A percentile compares a stretch with the other conserved stretches of the same genome.
Conservation (phyloP, 2,797 vertebrate species). For the Epinephelus malabaricus region DNA sequence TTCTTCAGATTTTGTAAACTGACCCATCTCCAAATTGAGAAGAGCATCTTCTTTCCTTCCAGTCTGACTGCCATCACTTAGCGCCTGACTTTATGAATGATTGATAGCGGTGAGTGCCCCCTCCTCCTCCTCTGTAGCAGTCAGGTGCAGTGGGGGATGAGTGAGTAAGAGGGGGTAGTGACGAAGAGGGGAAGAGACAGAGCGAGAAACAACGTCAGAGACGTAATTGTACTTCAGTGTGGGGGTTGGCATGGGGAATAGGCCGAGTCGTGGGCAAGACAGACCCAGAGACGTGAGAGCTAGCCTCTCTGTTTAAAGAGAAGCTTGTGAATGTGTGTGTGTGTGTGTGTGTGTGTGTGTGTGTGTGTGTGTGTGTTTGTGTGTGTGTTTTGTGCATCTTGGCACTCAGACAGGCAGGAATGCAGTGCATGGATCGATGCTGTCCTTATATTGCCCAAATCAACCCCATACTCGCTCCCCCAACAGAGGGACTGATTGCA, state of each 20-base stretch:
- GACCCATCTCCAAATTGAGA: conserved; percentile 31
- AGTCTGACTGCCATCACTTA: conserved; percentile 50
- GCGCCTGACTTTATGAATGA: conserved; percentile 63
- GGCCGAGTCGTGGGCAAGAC: conserved; percentile 32
- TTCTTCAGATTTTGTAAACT: conserved; percentile 39
- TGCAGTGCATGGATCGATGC: conserved; percentile 56
- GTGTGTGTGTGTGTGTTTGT: conserved; percentile 9
- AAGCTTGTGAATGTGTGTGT: conserved; percentile 18
- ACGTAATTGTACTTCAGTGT: conserved; percentile 16
- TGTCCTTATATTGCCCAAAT: conserved; percentile 62
- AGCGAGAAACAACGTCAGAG: conserved; percentile 30
- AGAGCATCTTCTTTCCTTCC: conserved; percentile 27
- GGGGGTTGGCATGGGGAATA: conserved; percentile 16
- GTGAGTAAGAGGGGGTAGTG: conserved; percentile 25
- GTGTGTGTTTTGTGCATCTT: conserved; percentile 21
- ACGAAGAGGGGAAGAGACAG: conserved; percentile 25
- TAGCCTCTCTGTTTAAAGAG: conserved; percentile 59
- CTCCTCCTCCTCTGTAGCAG: conserved; percentile 22
- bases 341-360: conserved; percentile 16
- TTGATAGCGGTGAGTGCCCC: conserved; percentile 51
- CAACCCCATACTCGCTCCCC: conserved; percentile 11
- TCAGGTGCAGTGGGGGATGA: conserved; percentile 33
- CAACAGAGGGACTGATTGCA: conserved; percentile 48
- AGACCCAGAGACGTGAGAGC: conserved; percentile 33
- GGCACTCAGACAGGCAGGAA: conserved; percentile 49